Conservation (phyloP, 2,797 vertebrate genomes). For the Xerus rutilus region DNA sequence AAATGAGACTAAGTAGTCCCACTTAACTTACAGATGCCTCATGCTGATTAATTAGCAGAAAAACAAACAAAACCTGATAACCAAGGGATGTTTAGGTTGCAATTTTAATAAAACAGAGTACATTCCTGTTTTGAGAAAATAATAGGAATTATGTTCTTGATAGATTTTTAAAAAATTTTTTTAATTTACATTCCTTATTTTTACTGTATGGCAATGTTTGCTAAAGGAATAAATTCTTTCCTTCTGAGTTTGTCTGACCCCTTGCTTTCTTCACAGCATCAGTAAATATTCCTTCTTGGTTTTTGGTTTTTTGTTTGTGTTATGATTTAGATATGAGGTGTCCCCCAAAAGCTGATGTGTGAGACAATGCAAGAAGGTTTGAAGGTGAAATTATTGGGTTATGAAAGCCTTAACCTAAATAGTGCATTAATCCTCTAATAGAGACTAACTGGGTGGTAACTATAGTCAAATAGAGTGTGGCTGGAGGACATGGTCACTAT, state of each 20-base stretch:
- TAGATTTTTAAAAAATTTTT: background rate
- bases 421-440: too few species aligned
- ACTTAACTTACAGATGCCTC: background rate
- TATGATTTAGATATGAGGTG: too few species aligned
- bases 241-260: background rate
- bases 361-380: too few species aligned
- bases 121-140: background rate
- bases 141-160: background rate
- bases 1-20: background rate
- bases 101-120: background rate
- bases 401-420: too few species aligned
- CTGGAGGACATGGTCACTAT: too few species aligned
- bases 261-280: background rate
- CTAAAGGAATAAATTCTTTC: background rate
- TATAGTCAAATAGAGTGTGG: too few species aligned
- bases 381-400: too few species aligned
- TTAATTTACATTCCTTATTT: background rate
- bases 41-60: background rate
- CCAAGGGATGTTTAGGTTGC: background rate
- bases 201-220: background rate
- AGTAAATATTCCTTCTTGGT: background rate
- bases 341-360: too few species aligned
- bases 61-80: slow-evolving; percentile 7
- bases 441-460: too few species aligned
- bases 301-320: background rate